Conservation (phyloP, 1,140 invertebrate species). For the Drosophila novamexicana region DNA sequence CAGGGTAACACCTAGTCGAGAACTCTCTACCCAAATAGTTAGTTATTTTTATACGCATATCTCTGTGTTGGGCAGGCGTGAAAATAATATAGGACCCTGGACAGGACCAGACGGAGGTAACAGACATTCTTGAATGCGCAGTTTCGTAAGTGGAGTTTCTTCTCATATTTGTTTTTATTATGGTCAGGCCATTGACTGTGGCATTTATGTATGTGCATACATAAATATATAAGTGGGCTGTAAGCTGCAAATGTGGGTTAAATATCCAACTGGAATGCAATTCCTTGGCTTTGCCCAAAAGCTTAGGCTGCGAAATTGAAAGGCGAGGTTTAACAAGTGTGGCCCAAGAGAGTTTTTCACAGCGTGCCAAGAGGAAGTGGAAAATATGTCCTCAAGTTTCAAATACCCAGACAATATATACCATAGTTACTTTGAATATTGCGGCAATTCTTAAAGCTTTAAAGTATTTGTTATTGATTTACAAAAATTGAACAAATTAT, state of each 20-base stretch:
- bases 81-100: slow-evolving; percentile 33
- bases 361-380: too few species aligned
- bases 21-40: background rate
- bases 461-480: background rate
- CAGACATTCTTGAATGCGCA: slow-evolving; percentile 27
- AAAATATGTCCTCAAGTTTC: too few species aligned
- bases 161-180: slow-evolving; percentile 10
- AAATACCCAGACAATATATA: too few species aligned
- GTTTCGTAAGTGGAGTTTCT: slow-evolving; percentile 34
- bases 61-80: slow-evolving; percentile 46
- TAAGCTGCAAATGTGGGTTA: slow-evolving; percentile 27
- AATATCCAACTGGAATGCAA: slow-evolving; percentile 6
- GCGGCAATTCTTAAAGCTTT: background rate
- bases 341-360: background rate
- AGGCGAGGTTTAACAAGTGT: background rate
- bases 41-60: slow-evolving; percentile 29
- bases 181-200: slow-evolving; percentile 43
- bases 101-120: background rate
- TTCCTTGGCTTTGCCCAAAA: slow-evolving; percentile 1
- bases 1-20: background rate
- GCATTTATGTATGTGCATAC: slow-evolving; percentile 24
- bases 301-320: slow-evolving; percentile 9
- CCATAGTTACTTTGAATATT: too few species aligned
- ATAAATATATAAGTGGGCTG: slow-evolving; percentile 23
- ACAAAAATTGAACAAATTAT: background rate